Evolutionary conservation across 35 echinoderm and acorn worm genomes (phyloP), one percentile per base, ranked within the genome.

Genomic region (Nesometra sesokonis): DNA sequence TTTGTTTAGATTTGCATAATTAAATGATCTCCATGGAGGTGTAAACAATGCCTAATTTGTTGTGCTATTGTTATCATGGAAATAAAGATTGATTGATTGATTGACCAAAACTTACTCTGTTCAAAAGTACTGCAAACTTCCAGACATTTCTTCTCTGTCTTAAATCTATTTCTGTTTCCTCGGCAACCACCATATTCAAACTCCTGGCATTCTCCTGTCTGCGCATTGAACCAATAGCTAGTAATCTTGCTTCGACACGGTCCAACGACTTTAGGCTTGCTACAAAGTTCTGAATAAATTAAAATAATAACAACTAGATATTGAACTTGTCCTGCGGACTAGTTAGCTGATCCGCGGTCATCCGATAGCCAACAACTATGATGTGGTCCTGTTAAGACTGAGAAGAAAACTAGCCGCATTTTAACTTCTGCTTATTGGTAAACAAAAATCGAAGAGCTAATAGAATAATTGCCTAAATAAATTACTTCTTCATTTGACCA

Each of bases 161-260:
- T 87, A 78, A 99, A 99, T 17, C 93, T 83, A 46, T 99, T 99
- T 36, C 87, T 86, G 77, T 99, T 99, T 33, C 96, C 96, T 40
- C 83, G 90, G 46, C 96, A 99, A 35, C 96, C 96, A 78, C 96
- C 96, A 92, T 91, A 99, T 37, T 82, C 86, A 77, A 99, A 99
- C 33, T 27, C 5, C 39, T 93, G 82, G 88, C 96, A 99, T 7
- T 78, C 31, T 7, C 88, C 76, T 9, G 92, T 81, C 13, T 87
- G 76, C 21, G 30, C 35, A 82, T 99, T 90, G 80, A 87, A 99
- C 80, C 77, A 99, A 76, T 57, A 94, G 34, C 85, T 94, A 0
- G 76, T 37, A 30, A 94, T 92, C 84, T 33, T 36, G 19, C 85
- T 88, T 47, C 85, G 82, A 52, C 92, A 94, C 17, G 96, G 96